Percentiles rank a stretch among this genome's conserved stretches.
phyloP scores from a whole-genome alignment of 2,113 vertebrate species.

The Pipra filicauda region DNA sequence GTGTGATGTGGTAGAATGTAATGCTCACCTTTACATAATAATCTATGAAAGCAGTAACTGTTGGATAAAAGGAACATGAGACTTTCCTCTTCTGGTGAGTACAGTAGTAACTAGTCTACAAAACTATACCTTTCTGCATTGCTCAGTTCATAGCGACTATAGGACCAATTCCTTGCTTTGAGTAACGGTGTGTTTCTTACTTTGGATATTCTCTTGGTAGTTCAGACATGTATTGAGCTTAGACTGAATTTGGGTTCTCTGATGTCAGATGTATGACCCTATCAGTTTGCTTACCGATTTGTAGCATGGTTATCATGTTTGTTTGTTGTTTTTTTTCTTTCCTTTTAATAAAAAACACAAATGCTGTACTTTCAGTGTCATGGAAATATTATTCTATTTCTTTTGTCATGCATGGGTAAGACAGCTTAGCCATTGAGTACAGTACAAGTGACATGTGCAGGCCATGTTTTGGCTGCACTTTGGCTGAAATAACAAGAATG shows the following conservation, averaged over 20 bases:
- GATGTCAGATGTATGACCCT: background rate
- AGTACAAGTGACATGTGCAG: background rate
- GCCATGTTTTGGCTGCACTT: background rate
- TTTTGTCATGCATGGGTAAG: background rate
- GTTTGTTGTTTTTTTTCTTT: background rate
- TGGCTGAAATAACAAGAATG: background rate
- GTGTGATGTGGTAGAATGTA: background rate
- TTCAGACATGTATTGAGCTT: background rate
- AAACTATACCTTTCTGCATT: background rate
- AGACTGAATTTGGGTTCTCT: background rate
- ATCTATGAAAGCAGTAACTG: background rate
- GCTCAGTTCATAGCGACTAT: background rate
- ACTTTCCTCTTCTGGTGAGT: background rate
- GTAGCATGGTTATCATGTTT: background rate
- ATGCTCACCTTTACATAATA: background rate
- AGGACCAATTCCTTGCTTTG: background rate
- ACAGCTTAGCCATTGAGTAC: background rate
- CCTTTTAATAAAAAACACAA: background rate
- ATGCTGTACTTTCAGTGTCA: background rate
- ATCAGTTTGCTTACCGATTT: background rate
- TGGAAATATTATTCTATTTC: background rate
- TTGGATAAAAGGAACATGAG: background rate
- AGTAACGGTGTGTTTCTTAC: background rate
- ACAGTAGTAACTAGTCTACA: background rate
- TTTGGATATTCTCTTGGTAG: background rate